phyloP scores from a whole-genome alignment of 2,797 vertebrate genomes.

The Notamacropus eugenii region DNA sequence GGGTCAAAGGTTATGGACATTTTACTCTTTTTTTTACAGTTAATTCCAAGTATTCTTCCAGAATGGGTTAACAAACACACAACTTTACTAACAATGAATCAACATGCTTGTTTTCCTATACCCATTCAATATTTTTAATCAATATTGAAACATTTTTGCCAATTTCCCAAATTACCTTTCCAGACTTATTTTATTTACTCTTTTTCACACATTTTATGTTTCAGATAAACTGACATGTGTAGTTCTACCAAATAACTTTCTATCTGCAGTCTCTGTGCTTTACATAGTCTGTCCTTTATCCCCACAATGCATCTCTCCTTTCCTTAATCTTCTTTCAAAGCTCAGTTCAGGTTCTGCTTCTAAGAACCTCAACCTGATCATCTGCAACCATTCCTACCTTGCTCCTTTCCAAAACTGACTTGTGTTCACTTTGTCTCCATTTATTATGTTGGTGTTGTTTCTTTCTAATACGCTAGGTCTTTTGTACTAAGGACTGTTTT shows the following conservation, averaged over 20 bases:
- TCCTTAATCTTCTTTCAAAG: background rate
- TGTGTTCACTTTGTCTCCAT: background rate
- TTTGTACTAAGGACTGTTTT: background rate
- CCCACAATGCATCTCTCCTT: background rate
- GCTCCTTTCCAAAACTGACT: background rate
- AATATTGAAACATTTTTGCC: background rate
- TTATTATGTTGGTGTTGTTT: background rate
- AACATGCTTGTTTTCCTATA: background rate
- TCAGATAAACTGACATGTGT: background rate
- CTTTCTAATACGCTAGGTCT: background rate
- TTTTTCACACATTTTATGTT: background rate
- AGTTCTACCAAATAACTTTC: background rate
- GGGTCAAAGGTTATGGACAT: background rate
- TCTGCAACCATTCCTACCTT: background rate
- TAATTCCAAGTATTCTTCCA: background rate
- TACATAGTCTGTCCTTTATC: background rate
- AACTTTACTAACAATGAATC: background rate
- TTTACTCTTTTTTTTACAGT: background rate
- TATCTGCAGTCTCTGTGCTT: background rate
- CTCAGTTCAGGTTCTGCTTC: background rate
- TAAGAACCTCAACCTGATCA: background rate
- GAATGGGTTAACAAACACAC: background rate
- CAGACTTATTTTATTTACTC: constrained; percentile 13
- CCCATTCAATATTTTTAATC: background rate
- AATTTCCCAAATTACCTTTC: background rate